A percentile compares a stretch with the other conserved stretches of the same genome.
Evolutionary conservation across 2,797 vertebrate genomes (phyloP).

Genomic region (Coccyzus lansbergi): DNA sequence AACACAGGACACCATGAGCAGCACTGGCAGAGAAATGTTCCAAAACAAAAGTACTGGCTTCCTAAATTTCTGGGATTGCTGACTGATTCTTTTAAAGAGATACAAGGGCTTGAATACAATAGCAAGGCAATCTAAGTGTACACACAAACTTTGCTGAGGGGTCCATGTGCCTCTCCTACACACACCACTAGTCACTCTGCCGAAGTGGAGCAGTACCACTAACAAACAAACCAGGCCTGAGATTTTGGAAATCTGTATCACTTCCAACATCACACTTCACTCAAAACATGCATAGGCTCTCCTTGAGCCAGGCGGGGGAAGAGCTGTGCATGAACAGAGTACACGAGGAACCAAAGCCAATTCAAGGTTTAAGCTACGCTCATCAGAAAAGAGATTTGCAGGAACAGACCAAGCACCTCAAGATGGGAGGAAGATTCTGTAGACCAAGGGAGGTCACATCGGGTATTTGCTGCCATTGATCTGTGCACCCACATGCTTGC

Average conservation of each 20-base stretch:
- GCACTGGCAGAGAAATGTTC: not conserved
- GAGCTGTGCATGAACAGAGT: not conserved
- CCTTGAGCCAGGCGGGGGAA: not conserved
- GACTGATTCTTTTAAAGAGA: not conserved
- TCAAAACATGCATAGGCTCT: not conserved
- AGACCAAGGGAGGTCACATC: not conserved
- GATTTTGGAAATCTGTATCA: not conserved
- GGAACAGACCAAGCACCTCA: not conserved
- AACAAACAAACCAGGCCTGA: not conserved
- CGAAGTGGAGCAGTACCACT: not conserved
- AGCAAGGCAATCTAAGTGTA: too few species aligned
- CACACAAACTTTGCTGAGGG: not conserved
- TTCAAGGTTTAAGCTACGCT: not conserved
- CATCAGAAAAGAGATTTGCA: not conserved
- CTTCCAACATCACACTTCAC: not conserved
- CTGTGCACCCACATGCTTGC: rapidly evolving
- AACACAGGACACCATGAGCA: not conserved
- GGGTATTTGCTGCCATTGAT: not conserved
- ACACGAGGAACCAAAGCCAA: not conserved
- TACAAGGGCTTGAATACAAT: rapidly evolving
- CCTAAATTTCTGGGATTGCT: not conserved
- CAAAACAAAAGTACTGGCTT: not conserved
- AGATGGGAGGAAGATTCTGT: rapidly evolving
- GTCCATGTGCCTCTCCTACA: not conserved
- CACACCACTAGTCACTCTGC: not conserved